Base-by-base conservation (phyloP, 1,140 invertebrate genomes). In the Periplaneta americana region DNA sequence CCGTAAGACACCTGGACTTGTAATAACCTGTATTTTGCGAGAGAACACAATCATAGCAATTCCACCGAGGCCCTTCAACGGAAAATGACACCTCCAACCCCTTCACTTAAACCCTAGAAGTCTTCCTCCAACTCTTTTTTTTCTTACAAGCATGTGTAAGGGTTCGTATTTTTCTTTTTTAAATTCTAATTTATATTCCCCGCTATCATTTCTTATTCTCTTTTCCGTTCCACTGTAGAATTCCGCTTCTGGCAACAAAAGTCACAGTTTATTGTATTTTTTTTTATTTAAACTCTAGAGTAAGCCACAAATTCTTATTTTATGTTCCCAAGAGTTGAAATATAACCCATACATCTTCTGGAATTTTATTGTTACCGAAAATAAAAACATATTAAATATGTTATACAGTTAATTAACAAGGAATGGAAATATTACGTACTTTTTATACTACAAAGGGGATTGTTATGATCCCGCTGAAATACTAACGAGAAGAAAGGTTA, bases 1-100 rank as follows among this genome's bases (percentile, higher is more conserved):
- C n/a, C 36, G 34, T 36, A 78, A 78, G 34, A 36, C 76, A 78
- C 76, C 76, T 78, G 76, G 76, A 78, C 28, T n/a, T 66, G 34
- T 22, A 78, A 36, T 34, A 36, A 78, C 34, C 76, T 10, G 76
- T 36, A 34, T 78, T 78, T 78, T 34, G 76, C 76, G 35, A 78
- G 28, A 36, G n/a, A 28, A 34, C 33, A 36, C 2, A 78, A 78
- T 15, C 76, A 37, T 78, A 78, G 76, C 76, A 78, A 35, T 81
- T 81, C 34, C 28, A 66, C 48, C n/a, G n/a, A n/a, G n/a, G n/a
- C n/a, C n/a, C n/a, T n/a, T 66, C 28, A 66, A 66, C 48, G 5
- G 22, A n/a, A n/a, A 66, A 66, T 66, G 48, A 66, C 48, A 66
- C 48, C 4, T n/a, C 22, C 9, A 6, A 28, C 48, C 9, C 48